Evolutionary conservation across 2,113 vertebrate genomes (phyloP).

Genomic region (Amphiprion percula): DNA sequence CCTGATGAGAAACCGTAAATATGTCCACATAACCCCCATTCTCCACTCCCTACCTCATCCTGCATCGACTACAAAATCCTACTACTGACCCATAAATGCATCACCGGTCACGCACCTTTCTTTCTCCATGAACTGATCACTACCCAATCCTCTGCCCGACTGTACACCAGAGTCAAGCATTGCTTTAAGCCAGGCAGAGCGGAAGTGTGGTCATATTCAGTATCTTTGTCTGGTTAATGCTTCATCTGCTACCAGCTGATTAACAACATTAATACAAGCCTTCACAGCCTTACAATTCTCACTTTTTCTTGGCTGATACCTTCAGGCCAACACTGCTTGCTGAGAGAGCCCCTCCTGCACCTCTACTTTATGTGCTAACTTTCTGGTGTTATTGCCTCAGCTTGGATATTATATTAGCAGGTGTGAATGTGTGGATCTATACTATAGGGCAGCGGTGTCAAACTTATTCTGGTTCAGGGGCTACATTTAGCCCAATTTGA

Average conservation of each 20-base stretch:
- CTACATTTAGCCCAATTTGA: too few relatives aligned
- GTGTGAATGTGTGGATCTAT: neutral
- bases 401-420: neutral
- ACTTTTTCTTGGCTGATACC: neutral
- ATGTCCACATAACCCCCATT: too few relatives aligned
- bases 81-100: too few relatives aligned
- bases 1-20: too few relatives aligned
- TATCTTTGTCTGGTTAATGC: neutral
- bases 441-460: too few relatives aligned
- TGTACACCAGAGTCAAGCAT: neutral
- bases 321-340: neutral
- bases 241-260: neutral
- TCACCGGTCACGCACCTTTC: too few relatives aligned
- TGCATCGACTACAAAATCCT: too few relatives aligned
- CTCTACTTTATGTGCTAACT: neutral
- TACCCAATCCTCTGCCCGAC: too few relatives aligned
- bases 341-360: neutral
- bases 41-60: too few relatives aligned
- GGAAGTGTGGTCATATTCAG: neutral
- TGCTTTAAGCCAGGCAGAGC: neutral
- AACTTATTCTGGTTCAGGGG: too few relatives aligned
- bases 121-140: too few relatives aligned
- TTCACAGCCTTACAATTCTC: neutral
- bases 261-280: neutral
- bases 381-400: neutral